A percentile compares a stretch with the other conserved stretches of the same genome.
These are phyloP conservation scores for Mechanitis messenoides DNA, from an alignment of 2,888 invertebrate genomes.

Conservation along the genomic window DNA sequence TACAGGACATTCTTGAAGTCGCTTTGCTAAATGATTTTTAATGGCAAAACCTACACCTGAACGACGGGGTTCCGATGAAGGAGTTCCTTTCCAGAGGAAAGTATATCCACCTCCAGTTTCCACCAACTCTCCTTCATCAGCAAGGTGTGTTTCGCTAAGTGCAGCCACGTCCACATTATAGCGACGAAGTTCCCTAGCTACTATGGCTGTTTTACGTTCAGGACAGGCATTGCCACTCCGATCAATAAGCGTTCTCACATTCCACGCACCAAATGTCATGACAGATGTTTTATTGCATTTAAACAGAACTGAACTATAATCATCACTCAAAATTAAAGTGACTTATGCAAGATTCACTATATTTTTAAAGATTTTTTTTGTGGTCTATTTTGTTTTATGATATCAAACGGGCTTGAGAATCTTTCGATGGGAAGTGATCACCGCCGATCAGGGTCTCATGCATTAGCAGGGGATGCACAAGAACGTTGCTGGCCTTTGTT, in stretches of 20 bases:
- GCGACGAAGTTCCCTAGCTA: slow-evolving; percentile 30
- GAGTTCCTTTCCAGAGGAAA: slow-evolving; percentile 22
- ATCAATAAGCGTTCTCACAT: slow-evolving; percentile 32
- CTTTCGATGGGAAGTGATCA: no score
- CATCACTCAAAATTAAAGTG: no score
- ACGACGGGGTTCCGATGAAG: slow-evolving; percentile 15
- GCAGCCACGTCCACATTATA: slow-evolving; percentile 33
- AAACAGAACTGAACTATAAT: no score
- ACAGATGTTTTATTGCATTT: slow-evolving; percentile 2
- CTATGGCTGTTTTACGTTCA: slow-evolving; percentile 19
- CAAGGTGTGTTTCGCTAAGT: slow-evolving; percentile 32
- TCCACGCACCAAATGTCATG: slow-evolving; percentile 26
- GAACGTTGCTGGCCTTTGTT: no score
- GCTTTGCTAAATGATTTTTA: slow-evolving; percentile 10
- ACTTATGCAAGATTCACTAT: no score
- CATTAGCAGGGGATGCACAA: no score
- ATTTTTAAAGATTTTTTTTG: no score
- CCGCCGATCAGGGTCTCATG: no score
- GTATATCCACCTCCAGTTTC: slow-evolving; percentile 15
- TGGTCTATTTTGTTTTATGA: no score
- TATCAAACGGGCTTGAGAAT: no score
- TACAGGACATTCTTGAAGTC: slow-evolving; percentile 16
- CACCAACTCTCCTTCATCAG: slow-evolving; percentile 30
- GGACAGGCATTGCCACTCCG: slow-evolving; percentile 25
- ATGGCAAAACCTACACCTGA: slow-evolving; percentile 26